These are phyloP conservation scores for Podarcis muralis DNA, from an alignment of 2,113 vertebrate species.

Conservation along the genomic window DNA sequence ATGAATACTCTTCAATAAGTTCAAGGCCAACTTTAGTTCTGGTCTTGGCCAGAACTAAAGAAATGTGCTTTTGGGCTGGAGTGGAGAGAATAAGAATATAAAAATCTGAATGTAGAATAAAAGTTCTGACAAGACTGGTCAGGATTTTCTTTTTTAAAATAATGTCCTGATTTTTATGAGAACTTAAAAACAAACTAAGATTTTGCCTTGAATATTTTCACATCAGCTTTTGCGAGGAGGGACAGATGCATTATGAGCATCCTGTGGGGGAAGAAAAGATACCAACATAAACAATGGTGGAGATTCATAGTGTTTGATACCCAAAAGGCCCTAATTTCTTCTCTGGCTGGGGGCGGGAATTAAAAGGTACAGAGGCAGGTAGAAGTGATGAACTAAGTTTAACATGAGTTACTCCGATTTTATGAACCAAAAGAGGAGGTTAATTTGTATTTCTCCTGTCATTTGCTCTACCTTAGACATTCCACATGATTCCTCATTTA, in stretches of 20 bases:
- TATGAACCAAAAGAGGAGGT: conserved; percentile 39
- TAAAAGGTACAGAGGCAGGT: conserved; percentile 53
- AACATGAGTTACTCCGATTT: conserved; percentile 1
- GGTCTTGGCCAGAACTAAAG: conserved; percentile 30
- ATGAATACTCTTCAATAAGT: conserved; percentile 11
- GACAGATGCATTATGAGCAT: conserved; percentile 44
- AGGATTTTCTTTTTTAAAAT: conserved; percentile 24
- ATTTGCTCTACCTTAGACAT: conserved; percentile 19
- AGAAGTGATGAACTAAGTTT: conserved; percentile 23
- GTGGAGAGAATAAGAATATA: neutral
- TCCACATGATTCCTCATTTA: conserved; percentile 56
- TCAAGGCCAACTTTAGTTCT: conserved; percentile 4
- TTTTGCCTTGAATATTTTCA: neutral
- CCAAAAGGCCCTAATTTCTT: conserved; percentile 19
- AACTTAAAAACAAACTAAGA: conserved; percentile 4
- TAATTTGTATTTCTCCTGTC: conserved; percentile 34
- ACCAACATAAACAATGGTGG: neutral
- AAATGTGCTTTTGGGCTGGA: conserved; percentile 16
- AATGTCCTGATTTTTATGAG: conserved; percentile 30
- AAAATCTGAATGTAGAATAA: conserved; percentile 12
- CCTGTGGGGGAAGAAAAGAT: conserved; percentile 4
- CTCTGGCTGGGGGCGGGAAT: conserved; percentile 22
- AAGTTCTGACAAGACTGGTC: conserved; percentile 36
- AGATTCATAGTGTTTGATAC: neutral
- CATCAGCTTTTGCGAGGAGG: conserved; percentile 33